A percentile compares a stretch with the other conserved stretches of the same genome.
Evolutionary conservation across 2,797 vertebrate genomes (phyloP).

Genomic region (Hyperoplus immaculatus): DNA sequence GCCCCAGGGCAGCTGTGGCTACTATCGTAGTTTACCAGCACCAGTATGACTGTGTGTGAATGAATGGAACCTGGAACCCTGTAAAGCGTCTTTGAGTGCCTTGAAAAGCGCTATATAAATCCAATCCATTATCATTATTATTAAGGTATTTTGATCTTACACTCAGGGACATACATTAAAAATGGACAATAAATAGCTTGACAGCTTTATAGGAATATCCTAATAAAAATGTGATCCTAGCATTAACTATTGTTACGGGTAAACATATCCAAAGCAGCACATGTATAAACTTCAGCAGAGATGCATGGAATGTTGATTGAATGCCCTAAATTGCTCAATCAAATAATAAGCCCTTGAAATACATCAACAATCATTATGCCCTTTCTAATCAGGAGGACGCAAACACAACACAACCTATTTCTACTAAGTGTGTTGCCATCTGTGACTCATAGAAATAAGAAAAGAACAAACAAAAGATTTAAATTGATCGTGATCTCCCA

Average conservation of each 20-base stretch:
- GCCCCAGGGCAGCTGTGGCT: no score
- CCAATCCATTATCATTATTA: no score
- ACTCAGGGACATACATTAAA: no score
- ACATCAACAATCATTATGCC: not conserved
- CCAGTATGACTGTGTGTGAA: no score
- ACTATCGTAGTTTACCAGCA: no score
- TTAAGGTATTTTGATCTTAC: no score
- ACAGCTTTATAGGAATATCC: no score
- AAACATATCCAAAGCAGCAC: not conserved
- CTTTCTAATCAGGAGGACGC: not conserved
- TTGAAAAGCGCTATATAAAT: no score
- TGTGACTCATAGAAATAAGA: not conserved
- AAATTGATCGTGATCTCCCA: not conserved
- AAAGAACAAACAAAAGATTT: not conserved
- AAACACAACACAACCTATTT: not conserved
- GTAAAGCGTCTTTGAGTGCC: no score
- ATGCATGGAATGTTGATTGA: not conserved
- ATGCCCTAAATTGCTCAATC: not conserved
- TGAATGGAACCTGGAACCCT: no score
- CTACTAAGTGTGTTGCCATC: not conserved
- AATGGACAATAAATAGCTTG: no score
- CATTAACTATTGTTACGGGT: not conserved
- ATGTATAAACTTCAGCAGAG: constrained; percentile 2
- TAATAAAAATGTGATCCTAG: not conserved
- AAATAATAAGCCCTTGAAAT: not conserved